phyloP scores from a whole-genome alignment of 2,113 vertebrate species.

The Microtus montanus region DNA sequence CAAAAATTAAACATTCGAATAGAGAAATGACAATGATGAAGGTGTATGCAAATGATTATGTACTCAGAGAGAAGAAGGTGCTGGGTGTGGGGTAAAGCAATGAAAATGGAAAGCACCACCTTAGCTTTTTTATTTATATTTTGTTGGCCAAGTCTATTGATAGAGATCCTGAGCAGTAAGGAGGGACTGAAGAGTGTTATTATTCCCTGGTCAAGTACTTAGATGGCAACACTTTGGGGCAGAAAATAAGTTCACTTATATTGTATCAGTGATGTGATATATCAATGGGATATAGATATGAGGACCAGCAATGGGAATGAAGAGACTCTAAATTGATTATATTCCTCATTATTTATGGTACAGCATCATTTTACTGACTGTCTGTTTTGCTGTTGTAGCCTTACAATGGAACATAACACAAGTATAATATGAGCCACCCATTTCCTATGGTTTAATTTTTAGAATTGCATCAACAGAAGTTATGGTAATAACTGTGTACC shows the following conservation, averaged over 20 bases:
- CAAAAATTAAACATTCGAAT: neutral
- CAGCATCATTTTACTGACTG: neutral
- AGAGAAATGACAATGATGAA: neutral
- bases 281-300: neutral
- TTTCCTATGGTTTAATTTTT: constrained; percentile 29
- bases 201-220: neutral
- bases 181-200: neutral
- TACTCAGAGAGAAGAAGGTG: neutral
- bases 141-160: neutral
- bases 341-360: constrained; percentile 21
- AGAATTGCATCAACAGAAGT: constrained; percentile 49
- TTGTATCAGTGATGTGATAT: constrained; percentile 1
- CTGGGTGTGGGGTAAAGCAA: neutral
- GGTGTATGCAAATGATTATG: neutral
- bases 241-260: neutral
- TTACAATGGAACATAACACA: constrained; percentile 43
- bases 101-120: neutral
- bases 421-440: constrained; percentile 30
- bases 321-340: constrained; percentile 4
- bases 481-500: constrained; percentile 59
- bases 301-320: neutral
- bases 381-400: constrained; percentile 15
- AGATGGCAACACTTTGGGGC: neutral
- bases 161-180: neutral
- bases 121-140: neutral